These are phyloP conservation scores for Nasua narica DNA, from an alignment of 2,797 vertebrate genomes.

Conservation along the genomic window DNA sequence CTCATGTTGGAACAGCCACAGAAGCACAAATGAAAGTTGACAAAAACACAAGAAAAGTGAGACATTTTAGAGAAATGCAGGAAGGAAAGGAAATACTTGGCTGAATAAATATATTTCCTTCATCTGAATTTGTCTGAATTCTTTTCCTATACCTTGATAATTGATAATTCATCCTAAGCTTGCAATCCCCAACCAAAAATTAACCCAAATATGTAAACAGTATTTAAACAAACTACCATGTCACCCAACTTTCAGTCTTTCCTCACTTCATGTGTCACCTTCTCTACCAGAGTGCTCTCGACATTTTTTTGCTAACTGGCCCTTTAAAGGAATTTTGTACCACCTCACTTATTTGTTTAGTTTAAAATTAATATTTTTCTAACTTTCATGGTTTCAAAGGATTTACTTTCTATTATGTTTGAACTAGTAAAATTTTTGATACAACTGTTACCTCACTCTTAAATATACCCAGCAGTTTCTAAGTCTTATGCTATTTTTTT, in stretches of 20 bases:
- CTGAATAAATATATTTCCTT: background rate
- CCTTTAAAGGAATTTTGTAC: background rate
- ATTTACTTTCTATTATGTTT: background rate
- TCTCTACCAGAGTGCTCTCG: background rate
- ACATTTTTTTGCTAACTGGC: background rate
- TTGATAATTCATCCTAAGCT: background rate
- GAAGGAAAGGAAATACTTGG: background rate
- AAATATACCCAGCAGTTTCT: background rate
- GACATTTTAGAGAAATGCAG: background rate
- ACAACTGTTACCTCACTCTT: background rate
- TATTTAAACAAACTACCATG: background rate
- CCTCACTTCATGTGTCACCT: background rate
- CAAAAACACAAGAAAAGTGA: background rate
- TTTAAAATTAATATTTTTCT: background rate
- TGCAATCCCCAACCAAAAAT: background rate
- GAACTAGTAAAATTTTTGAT: background rate
- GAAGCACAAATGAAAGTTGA: background rate
- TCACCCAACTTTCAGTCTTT: background rate
- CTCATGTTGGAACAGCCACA: background rate
- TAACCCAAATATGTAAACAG: background rate
- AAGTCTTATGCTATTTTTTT: background rate
- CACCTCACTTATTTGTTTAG: background rate
- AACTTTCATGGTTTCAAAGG: background rate
- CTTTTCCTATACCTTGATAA: background rate
- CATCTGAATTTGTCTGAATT: background rate